Evolutionary conservation across 2,113 vertebrate species (phyloP), one percentile per base, ranked within the genome.

Genomic region (Leuciscus idus): DNA sequence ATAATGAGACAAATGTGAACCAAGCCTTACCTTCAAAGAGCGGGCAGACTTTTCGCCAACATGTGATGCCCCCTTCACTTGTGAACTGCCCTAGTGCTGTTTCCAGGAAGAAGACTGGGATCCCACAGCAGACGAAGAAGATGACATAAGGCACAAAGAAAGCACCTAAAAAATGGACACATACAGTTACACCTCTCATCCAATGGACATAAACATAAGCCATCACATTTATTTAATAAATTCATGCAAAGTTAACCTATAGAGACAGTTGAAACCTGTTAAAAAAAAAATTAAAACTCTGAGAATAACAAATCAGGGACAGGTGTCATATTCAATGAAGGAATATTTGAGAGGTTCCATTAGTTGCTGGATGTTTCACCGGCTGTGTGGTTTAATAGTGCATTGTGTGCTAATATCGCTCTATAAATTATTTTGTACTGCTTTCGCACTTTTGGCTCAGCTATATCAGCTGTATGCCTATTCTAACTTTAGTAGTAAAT

Each of bases 111-210:
- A 99, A 99, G 0, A 99, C 97, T 0, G 98, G 98, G 90, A 99
- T 99, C n/a, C 98, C 98, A 89, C 98, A 99, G 93, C 97, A 99
- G 75, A 99, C 92, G 57, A 99, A 99, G 93, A 99, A 99, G 61
- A 99, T 96, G 92, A 99, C 97, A 2, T 99, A 99, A 0, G 98
- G 98, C 85, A 99, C 97, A 87, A 99, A 97, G 92, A 99, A 99
- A 2, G 98, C 98, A 92, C 98, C 98, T 99, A 85, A 26, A 43
- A 43, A 87, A 86, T 74, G 87, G 43, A 89, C 11, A 55, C n/a
- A 30, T 13, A 72, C 11, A 68, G 21, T 61, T 11, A 4, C 21
- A 4, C 30, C 43, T 77, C 3, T 59, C 10, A 8, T 19, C 7
- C 21, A 15, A 28, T 30, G 28, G 21, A 17, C 30, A 17, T 28